phyloP scores from a whole-genome alignment of 2,797 vertebrate genomes.

The Psittacula derbiana region DNA sequence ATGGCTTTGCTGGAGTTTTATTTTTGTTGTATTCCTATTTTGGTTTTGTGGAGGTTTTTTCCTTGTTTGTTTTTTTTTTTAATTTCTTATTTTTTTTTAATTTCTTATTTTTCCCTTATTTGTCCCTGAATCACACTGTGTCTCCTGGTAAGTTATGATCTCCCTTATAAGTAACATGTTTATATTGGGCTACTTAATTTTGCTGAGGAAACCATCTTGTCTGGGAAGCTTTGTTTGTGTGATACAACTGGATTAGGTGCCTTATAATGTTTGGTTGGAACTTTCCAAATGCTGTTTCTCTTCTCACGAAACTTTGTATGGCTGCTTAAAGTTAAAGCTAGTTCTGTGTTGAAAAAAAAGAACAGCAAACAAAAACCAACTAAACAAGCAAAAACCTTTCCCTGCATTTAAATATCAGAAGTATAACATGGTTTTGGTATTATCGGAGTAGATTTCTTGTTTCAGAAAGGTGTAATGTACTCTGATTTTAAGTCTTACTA shows the following conservation, averaged over 20 bases:
- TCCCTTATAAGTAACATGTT: neutral
- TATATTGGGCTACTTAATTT: neutral
- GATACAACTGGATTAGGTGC: neutral
- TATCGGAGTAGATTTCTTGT: neutral
- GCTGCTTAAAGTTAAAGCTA: neutral
- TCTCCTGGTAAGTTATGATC: neutral
- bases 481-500: neutral
- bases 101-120: neutral
- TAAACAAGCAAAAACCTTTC: neutral
- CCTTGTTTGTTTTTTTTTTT: neutral
- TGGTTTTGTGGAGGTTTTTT: neutral
- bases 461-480: neutral
- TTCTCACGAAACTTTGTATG: fast-evolving
- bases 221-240: neutral
- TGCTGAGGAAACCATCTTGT: neutral
- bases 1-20: neutral
- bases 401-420: neutral
- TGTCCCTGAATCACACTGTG: neutral
- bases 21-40: neutral
- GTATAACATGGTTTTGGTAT: neutral
- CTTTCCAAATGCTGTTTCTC: neutral
- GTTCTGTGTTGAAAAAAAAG: fast-evolving
- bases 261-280: fast-evolving
- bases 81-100: neutral
- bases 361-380: neutral